Evolutionary conservation across 1,140 invertebrate genomes (phyloP), one percentile per base, ranked within the genome.

Genomic region (Wiebesia pumilae): DNA sequence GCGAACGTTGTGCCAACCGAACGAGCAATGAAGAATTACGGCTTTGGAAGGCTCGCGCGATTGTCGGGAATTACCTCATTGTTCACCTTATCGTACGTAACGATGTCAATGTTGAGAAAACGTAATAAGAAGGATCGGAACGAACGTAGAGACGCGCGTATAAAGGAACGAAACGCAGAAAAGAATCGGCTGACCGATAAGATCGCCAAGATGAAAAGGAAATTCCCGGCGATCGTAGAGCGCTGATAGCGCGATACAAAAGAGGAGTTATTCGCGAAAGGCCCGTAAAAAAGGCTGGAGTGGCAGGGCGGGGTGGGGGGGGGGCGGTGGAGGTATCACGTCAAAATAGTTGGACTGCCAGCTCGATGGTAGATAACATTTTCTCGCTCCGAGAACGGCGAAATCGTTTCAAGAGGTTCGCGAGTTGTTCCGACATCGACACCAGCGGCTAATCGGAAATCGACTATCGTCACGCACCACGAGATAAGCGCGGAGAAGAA

Each of bases 81-180:
- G 69, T 86, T 81, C 35, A 81, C 38, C 85, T 86, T 86, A 83
- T 83, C 80, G 85, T 58, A 40, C 0, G 67, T 43, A 80, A 87
- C 75, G 81, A 83, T 87, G 81, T 87, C 81, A 87, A 87, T 87
- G 77, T 79, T 80, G 67, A 87, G 65, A 84, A 87, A 87, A 84
- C 19, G 62, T n/a, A 81, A 65, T 69, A 69, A 79, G 43, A 47
- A 69, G 54, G 71, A 85, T 67, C 38, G 16, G 35, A 35, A 40
- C 14, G 58, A 40, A 47, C n/a, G 24, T 47, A 51, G 14, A 51
- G 14, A 51, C 47, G 27, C 67, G 16, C 16, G 9, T 33, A 62
- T n/a, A 58, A 33, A 79, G 3, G 47, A 43, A 24, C 58, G 33
- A 78, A 33, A 30, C 73, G 38, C 77, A 62, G 77, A 43, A 85